Evolutionary conservation across 2,888 invertebrate species (phyloP), one percentile per base, ranked within the genome.

Genomic region (Parochlus steinenii): DNA sequence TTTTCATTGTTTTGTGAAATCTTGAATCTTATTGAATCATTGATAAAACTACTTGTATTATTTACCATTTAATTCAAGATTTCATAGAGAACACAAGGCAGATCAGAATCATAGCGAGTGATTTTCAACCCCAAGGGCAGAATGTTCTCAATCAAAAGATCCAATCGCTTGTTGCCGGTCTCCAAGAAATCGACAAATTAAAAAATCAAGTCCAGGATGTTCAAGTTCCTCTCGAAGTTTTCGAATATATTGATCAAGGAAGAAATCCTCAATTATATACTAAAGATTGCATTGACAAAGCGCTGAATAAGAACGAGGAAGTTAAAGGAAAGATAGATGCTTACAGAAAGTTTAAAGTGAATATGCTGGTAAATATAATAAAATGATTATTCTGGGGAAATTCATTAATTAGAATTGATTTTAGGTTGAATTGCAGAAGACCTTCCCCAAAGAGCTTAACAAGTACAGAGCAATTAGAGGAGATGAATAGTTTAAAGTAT

Each of bases 311-410:
- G 53, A 98, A 98, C 62, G 97, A 93, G 62, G 85, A 92, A 59
- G 92, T 97, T 0, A 95, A 97, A 62, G 98, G 98, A 37, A n/a
- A n/a, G n/a, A 97, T 97, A 46, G 97, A 98, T 58, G 80, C 90
- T 0, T 90, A 95, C 54, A 74, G 89, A 48, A 82, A 93, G 54
- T 97, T 98, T 57, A 90, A 93, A 55, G 83, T 86, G 2, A 79
- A 89, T 50, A 70, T 98, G 51, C 63, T 97, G 22, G 69, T n/a
- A n/a, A n/a, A n/a, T n/a, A n/a, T n/a, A n/a, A n/a, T n/a, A n/a
- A n/a, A n/a, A n/a, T n/a, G n/a, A n/a, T n/a, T n/a, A n/a, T n/a
- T n/a, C n/a, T n/a, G n/a, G n/a, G n/a, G n/a, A n/a, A n/a, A n/a
- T n/a, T n/a, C n/a, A n/a, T n/a, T n/a, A n/a, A n/a, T n/a, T n/a